Evolutionary conservation across 2,888 invertebrate genomes (phyloP).

Genomic region (Drosophila testacea): DNA sequence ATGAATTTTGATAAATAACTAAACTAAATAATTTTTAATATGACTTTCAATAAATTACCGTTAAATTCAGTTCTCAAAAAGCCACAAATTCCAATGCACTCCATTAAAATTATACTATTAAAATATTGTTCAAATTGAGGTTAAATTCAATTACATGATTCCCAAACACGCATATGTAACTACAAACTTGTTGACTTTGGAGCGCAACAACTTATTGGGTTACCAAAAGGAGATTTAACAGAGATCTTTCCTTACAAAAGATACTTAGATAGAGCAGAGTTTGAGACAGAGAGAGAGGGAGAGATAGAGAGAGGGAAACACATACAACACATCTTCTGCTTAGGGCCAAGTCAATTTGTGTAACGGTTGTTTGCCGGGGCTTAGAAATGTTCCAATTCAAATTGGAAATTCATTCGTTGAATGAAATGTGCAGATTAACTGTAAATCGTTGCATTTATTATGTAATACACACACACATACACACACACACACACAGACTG

Average conservation of each 20-base stretch:
- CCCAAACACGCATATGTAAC: background rate
- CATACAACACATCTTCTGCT: background rate
- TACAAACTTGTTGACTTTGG: conserved; percentile 15
- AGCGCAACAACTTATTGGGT: conserved; percentile 13
- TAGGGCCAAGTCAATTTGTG: conserved; percentile 21
- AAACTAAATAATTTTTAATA: too few species aligned
- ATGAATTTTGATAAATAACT: too few species aligned
- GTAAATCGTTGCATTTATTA: conserved; percentile 53
- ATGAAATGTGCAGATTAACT: conserved; percentile 46
- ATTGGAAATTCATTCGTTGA: conserved; percentile 27
- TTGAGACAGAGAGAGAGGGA: background rate
- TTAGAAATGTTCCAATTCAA: conserved; percentile 26
- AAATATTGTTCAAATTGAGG: background rate
- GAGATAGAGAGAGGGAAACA: background rate
- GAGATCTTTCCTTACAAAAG: background rate
- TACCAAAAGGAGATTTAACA: conserved; percentile 11
- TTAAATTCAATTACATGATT: background rate
- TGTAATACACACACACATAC: conserved; percentile 14
- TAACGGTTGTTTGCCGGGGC: conserved; percentile 4
- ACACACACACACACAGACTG: background rate
- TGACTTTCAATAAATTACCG: too few species aligned
- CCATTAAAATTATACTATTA: background rate
- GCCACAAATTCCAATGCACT: background rate
- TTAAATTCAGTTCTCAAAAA: too few species aligned
- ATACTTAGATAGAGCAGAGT: too few species aligned